These are phyloP conservation scores for Venustaconcha ellipsiformis DNA, from an alignment of 1,140 invertebrate species.

Conservation along the genomic window DNA sequence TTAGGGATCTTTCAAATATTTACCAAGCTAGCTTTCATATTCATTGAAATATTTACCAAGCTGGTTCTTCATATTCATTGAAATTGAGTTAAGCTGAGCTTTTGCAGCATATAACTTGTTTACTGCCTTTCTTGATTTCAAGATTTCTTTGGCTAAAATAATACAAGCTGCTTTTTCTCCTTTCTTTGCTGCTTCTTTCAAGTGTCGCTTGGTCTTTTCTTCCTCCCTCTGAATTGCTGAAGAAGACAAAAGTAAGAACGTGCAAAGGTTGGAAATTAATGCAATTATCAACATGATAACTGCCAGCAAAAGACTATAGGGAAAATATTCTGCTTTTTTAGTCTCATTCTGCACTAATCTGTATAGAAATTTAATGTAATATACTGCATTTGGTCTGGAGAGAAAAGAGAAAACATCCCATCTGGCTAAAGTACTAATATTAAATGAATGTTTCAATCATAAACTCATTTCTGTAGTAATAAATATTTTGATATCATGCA, in stretches of 20 bases:
- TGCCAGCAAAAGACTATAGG: too few species aligned
- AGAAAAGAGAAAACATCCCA: not conserved
- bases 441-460: not conserved
- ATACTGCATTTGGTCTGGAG: too few species aligned
- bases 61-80: slow-evolving; percentile 98
- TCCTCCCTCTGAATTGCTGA: slow-evolving; percentile 95
- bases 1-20: not conserved
- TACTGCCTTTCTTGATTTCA: slow-evolving; percentile 89
- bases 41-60: slow-evolving; percentile 75
- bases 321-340: too few species aligned
- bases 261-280: too few species aligned
- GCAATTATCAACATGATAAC: too few species aligned
- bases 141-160: slow-evolving; percentile 95
- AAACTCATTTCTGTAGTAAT: too few species aligned
- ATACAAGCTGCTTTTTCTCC: slow-evolving; percentile 94
- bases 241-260: slow-evolving; percentile 6
- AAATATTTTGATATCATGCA: too few species aligned
- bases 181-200: slow-evolving; percentile 97
- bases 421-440: not conserved
- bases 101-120: slow-evolving; percentile 94
- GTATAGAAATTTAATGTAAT: not conserved
- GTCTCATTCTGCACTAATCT: not conserved
- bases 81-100: slow-evolving; percentile 97
- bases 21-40: slow-evolving; percentile 88
- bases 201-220: slow-evolving; percentile 92